Evolutionary conservation across 2,797 vertebrate species (phyloP).

Genomic region (Antennarius maculatus): DNA sequence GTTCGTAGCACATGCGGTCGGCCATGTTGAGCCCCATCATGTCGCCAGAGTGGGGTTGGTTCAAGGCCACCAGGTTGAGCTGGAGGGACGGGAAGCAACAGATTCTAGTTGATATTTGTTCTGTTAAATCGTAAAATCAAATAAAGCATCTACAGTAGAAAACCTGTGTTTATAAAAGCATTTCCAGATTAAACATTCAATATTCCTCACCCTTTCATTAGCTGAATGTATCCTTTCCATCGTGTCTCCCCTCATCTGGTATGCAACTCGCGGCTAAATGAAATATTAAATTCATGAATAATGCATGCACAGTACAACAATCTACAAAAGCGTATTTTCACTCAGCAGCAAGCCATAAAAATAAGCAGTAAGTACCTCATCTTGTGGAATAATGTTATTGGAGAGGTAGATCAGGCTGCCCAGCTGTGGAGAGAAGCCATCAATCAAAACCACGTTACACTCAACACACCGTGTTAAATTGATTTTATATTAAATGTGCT

Average conservation of each 20-base stretch:
- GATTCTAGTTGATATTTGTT: neutral
- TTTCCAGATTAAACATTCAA: neutral
- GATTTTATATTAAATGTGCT: neutral
- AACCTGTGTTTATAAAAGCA: too few species aligned
- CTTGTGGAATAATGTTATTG: slow-evolving; percentile 76
- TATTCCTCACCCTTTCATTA: slow-evolving; percentile 58
- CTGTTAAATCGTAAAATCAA: neutral
- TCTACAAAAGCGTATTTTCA: neutral
- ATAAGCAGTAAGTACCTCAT: slow-evolving; percentile 66
- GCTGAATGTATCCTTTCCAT: slow-evolving; percentile 58
- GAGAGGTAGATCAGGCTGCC: slow-evolving; percentile 87
- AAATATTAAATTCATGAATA: neutral
- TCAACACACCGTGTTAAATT: neutral
- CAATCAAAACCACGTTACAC: neutral
- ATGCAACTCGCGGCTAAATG: slow-evolving; percentile 63
- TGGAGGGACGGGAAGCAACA: slow-evolving; percentile 52
- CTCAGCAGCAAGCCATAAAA: neutral
- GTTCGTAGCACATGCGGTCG: slow-evolving; percentile 91
- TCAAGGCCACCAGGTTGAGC: slow-evolving; percentile 93
- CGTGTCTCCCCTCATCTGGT: slow-evolving; percentile 61
- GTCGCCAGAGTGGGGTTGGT: slow-evolving; percentile 88
- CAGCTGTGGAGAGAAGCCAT: slow-evolving; percentile 79
- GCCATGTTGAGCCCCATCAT: slow-evolving; percentile 81
- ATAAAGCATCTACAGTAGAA: neutral
- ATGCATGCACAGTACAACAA: neutral